Evolutionary conservation across 2,888 invertebrate species (phyloP), one percentile per base, ranked within the genome.

Genomic region (Sesamia inferens): DNA sequence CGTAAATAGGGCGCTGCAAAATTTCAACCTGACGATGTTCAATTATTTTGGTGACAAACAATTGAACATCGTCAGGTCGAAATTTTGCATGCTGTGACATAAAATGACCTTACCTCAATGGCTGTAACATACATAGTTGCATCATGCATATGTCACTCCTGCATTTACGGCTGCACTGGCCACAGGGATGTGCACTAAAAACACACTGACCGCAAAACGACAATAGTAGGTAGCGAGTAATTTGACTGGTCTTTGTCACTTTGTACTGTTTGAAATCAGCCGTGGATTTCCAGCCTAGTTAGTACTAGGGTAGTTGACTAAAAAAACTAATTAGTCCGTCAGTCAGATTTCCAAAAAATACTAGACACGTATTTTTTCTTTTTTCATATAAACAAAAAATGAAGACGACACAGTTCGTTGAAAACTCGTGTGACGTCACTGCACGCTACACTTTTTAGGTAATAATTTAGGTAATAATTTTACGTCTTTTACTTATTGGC

Each of bases 81-180:
- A 19, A 78, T 79, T 64, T 57, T 4, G 59, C 5, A 65, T 70
- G 51, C 63, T 64, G 51, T 24, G 39, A 68, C 58, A 57, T 59
- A 11, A 61, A 79, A 79, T 81, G 39, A 42, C 64, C 39, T 55
- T 64, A 63, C 51, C 54, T 81, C 57, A 14, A 75, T 44, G 11
- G 51, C 47, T 16, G 31, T 81, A 69, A 81, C 80, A 80, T 24
- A 78, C 80, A 83, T 19, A 61, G 80, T 80, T 78, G 66, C 77
- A 67, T 55, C 64, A 76, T 55, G 39, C 81, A 66, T 63, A 76
- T 67, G 81, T 70, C 66, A 68, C 24, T 64, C 5, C 13, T 54
- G 7, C 68, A 68, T 77, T 77, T 68, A 77, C 39, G 55, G 54
- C 55, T 57, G 22, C 44, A 16, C 64, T 48, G 63, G 19, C 55